Percentiles rank a stretch among this genome's conserved stretches.
Evolutionary conservation across 2,888 invertebrate genomes (phyloP).

Genomic region (Leptothorax acervorum): DNA sequence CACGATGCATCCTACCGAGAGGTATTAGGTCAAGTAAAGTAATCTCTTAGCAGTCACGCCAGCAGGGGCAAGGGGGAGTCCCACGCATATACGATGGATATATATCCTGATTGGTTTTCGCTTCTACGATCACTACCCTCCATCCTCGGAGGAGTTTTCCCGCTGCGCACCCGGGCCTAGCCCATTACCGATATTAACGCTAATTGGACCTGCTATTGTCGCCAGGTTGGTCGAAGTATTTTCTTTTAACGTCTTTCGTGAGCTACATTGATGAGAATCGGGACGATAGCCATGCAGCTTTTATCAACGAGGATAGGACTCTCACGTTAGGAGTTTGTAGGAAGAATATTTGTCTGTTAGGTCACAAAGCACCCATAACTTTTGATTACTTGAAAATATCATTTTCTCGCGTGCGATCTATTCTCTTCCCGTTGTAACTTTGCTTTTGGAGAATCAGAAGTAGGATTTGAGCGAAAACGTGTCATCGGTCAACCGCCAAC

Average conservation of each 20-base stretch:
- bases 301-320: neutral
- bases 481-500: neutral
- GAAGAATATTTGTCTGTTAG: too few species aligned
- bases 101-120: conserved; percentile 82
- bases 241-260: neutral
- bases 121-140: conserved; percentile 69
- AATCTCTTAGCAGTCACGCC: conserved; percentile 84
- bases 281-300: too few species aligned
- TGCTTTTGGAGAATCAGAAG: neutral
- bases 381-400: neutral
- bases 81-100: conserved; percentile 70
- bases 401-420: neutral
- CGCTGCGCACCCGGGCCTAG: conserved; percentile 24
- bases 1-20: conserved; percentile 69
- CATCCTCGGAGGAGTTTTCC: conserved; percentile 60
- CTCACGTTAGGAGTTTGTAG: neutral
- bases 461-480: conserved; percentile 20
- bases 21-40: conserved; percentile 82
- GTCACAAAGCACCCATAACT: neutral
- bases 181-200: conserved; percentile 77
- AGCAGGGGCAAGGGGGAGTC: conserved; percentile 67
- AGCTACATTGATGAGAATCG: conserved; percentile 24
- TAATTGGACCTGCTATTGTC: conserved; percentile 64
- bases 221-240: neutral
- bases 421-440: neutral